A percentile compares a stretch with the other conserved stretches of the same genome.
Evolutionary conservation across 1,140 invertebrate genomes (phyloP).

Genomic region (Zaprionus africanus): DNA sequence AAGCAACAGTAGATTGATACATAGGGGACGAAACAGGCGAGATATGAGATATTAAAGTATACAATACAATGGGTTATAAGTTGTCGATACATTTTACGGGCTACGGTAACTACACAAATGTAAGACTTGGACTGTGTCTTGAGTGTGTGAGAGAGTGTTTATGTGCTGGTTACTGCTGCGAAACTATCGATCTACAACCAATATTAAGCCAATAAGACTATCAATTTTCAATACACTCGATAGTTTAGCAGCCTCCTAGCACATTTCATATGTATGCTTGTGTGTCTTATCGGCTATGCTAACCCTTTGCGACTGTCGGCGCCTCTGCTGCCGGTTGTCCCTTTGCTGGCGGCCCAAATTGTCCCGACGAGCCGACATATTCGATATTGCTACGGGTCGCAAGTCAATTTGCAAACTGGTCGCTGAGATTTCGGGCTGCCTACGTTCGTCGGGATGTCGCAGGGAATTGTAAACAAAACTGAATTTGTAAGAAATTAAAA

Average conservation of each 20-base stretch:
- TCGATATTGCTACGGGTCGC: conserved; percentile 60
- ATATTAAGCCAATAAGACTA: not conserved
- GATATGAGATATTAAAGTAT: not conserved
- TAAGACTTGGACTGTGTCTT: not conserved
- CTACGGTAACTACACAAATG: conserved; percentile 2
- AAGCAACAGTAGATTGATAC: not conserved
- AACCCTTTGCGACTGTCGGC: conserved; percentile 62
- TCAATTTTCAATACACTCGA: not conserved
- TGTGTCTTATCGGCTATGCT: conserved; percentile 53
- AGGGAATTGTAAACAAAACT: conserved; percentile 82
- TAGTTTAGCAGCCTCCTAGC: not conserved
- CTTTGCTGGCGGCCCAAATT: conserved; percentile 45
- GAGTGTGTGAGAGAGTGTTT: not conserved
- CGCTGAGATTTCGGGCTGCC: conserved; percentile 56
- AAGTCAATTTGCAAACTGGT: conserved; percentile 71
- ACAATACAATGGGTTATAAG: not conserved
- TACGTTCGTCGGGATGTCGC: conserved; percentile 57
- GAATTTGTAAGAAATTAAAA: conserved; percentile 47
- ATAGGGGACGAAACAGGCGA: not conserved
- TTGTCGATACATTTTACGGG: not conserved
- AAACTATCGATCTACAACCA: not conserved
- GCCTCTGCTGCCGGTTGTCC: conserved; percentile 51
- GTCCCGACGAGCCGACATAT: conserved; percentile 48
- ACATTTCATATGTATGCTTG: conserved; percentile 1
- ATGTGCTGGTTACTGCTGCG: not conserved